phyloP scores from a whole-genome alignment of 2,113 vertebrate species.

The Microcebus murinus region DNA sequence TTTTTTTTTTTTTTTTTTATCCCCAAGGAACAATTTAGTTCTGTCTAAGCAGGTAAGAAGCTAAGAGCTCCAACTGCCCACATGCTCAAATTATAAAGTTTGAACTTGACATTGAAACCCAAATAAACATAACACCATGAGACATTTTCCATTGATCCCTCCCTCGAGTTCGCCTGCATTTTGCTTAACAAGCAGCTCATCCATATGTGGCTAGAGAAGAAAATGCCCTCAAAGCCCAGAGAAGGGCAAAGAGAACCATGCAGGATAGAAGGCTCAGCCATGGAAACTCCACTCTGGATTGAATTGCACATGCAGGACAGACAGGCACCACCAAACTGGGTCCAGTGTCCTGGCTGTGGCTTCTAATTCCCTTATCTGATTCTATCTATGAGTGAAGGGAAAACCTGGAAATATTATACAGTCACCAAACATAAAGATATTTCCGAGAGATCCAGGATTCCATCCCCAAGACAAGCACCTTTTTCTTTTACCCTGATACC shows the following conservation, averaged over 20 bases:
- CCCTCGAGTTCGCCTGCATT: background rate
- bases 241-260: background rate
- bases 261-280: background rate
- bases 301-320: conserved; percentile 57
- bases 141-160: background rate
- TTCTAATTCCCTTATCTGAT: conserved; percentile 27
- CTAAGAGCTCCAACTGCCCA: background rate
- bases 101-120: background rate
- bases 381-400: conserved; percentile 49
- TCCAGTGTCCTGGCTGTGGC: background rate
- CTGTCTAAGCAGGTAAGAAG: background rate
- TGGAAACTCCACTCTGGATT: conserved; percentile 52
- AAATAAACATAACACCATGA: background rate
- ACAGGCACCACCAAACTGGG: conserved; percentile 19
- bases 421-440: conserved; percentile 10
- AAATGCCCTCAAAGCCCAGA: conserved; percentile 26
- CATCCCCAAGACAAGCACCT: background rate
- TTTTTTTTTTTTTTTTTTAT: background rate
- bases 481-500: background rate
- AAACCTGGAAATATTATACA: conserved; percentile 48
- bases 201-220: background rate
- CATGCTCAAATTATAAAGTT: background rate
- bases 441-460: background rate
- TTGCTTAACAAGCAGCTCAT: background rate
- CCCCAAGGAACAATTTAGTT: background rate